Conservation (phyloP, 2,888 invertebrate species). For the Dryocosmus kuriphilus region DNA sequence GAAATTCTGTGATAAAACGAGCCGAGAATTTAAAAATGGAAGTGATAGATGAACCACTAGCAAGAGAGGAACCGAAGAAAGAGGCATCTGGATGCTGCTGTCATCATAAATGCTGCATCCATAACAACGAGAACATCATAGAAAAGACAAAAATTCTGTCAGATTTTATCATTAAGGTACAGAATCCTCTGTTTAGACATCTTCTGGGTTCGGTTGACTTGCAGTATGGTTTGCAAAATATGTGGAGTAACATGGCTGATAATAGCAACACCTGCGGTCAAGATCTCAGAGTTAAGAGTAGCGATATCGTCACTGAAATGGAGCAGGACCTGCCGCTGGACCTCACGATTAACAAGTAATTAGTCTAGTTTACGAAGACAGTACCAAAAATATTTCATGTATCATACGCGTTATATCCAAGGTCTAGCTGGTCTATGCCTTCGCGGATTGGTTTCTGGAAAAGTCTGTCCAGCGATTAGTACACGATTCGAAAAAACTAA, state of each 20-base stretch:
- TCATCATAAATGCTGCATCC: conserved; percentile 73
- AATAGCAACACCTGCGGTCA: conserved; percentile 69
- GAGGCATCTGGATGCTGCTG: conserved; percentile 67
- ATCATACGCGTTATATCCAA: conserved; percentile 28
- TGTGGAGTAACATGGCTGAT: conserved; percentile 70
- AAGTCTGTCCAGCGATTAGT: conserved; percentile 1
- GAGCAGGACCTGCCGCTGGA: conserved; percentile 78
- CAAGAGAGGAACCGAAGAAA: conserved; percentile 44
- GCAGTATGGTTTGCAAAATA: conserved; percentile 71
- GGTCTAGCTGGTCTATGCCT: conserved; percentile 62
- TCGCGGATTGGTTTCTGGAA: conserved; percentile 26
- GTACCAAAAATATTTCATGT: conserved; percentile 36
- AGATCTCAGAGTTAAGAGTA: conserved; percentile 77
- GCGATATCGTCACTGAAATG: conserved; percentile 73
- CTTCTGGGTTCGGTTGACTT: conserved; percentile 71
- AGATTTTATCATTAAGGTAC: conserved; percentile 73
- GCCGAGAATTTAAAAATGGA: conserved; percentile 72
- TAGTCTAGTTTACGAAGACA: background rate
- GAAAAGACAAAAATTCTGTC: conserved; percentile 75
- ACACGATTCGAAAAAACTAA: conserved; percentile 3
- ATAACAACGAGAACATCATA: conserved; percentile 70
- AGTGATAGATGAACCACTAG: conserved; percentile 57
- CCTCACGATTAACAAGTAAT: conserved; percentile 76
- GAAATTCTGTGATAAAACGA: conserved; percentile 74
- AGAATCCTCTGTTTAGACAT: conserved; percentile 72